Conservation (phyloP, 2,888 invertebrate species). For the Heliconius sara region DNA sequence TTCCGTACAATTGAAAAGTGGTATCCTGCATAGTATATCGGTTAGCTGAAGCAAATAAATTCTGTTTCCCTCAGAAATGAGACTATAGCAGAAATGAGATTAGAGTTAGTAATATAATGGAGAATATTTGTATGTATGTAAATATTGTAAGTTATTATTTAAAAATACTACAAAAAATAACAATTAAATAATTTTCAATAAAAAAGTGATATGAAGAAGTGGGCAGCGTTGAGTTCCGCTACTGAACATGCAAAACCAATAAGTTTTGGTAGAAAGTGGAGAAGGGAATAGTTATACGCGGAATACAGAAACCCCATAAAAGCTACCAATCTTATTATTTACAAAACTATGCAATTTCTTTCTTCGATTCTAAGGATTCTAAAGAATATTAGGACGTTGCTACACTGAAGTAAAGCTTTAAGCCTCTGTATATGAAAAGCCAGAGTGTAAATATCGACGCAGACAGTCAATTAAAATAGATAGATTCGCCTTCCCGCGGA, state of each 20-base stretch:
- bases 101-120: background rate
- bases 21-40: slow-evolving; percentile 32
- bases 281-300: too few species aligned
- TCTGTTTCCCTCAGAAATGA: slow-evolving; percentile 12
- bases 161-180: background rate
- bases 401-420: slow-evolving; percentile 27
- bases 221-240: too few species aligned
- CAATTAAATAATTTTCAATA: background rate
- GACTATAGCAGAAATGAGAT: background rate
- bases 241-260: too few species aligned
- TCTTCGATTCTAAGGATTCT: too few species aligned
- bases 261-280: too few species aligned
- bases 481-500: slow-evolving; percentile 30
- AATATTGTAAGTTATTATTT: background rate
- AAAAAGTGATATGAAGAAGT: background rate
- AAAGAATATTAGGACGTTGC: slow-evolving; percentile 18
- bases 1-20: slow-evolving; percentile 35
- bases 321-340: background rate
- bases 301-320: too few species aligned
- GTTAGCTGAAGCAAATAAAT: slow-evolving; percentile 30
- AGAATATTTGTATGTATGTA: too few species aligned
- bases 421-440: slow-evolving; percentile 35
- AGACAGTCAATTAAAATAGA: slow-evolving; percentile 32
- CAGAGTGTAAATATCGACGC: slow-evolving; percentile 30
- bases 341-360: too few species aligned